Evolutionary conservation across 2,888 invertebrate species (phyloP).

Genomic region (Drosophila testacea): DNA sequence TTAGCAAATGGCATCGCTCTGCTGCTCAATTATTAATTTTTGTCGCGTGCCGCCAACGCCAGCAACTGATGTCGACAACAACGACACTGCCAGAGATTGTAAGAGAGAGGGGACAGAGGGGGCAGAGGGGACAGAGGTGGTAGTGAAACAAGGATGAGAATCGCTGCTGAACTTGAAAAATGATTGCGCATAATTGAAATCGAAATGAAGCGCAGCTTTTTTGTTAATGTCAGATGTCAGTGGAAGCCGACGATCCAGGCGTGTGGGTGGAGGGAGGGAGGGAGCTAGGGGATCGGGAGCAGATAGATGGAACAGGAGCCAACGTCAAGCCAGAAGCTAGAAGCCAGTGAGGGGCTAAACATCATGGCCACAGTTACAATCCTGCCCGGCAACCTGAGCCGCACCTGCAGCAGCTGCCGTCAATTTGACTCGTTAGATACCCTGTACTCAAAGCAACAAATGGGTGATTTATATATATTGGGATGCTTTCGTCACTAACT

Average conservation of each 20-base stretch:
- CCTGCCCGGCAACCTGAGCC: conserved; percentile 33
- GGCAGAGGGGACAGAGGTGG: background rate
- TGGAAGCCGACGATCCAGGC: background rate
- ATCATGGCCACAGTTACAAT: conserved; percentile 23
- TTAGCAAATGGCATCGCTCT: conserved; percentile 70
- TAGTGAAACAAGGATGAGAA: background rate
- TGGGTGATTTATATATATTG: too few relatives aligned
- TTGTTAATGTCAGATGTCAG: conserved; percentile 56
- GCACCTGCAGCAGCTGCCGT: conserved; percentile 42
- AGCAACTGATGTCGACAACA: conserved; percentile 28
- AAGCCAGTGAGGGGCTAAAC: conserved; percentile 12
- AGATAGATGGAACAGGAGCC: background rate
- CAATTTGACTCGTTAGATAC: conserved; percentile 47
- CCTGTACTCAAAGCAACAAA: background rate
- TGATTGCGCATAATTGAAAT: conserved; percentile 80
- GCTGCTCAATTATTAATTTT: conserved; percentile 76
- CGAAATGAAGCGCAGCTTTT: conserved; percentile 72
- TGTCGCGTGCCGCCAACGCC: conserved; percentile 72
- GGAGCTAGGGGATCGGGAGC: background rate
- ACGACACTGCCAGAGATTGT: conserved; percentile 1
- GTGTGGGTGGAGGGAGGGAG: background rate
- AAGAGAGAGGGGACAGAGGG: too few relatives aligned
- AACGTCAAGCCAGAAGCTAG: conserved; percentile 12
- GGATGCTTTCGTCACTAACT: too few relatives aligned
- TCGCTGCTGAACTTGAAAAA: conserved; percentile 70